Percentiles rank a stretch among this genome's conserved stretches.
Evolutionary conservation across 2,888 invertebrate genomes (phyloP).

Genomic region (Drosophila fungiperda): DNA sequence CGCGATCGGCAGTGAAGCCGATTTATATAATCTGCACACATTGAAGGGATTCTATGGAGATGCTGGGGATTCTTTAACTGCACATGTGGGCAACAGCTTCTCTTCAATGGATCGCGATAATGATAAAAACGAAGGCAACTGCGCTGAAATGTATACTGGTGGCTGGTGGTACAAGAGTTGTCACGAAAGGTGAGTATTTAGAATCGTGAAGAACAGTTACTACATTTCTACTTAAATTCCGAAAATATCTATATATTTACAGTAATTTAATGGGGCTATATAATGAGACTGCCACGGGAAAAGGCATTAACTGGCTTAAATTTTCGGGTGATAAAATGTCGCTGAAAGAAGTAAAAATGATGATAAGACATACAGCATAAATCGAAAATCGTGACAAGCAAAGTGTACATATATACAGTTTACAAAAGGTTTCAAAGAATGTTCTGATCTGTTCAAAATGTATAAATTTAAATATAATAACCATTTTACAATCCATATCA

Average conservation of each 20-base stretch:
- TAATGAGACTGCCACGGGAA: slow-evolving; percentile 86
- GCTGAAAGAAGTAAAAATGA: slow-evolving; percentile 87
- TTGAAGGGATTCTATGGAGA: slow-evolving; percentile 85
- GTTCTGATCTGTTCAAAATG: not conserved
- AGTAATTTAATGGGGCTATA: slow-evolving; percentile 90
- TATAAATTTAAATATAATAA: too few relatives aligned
- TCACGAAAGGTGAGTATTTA: slow-evolving; percentile 85
- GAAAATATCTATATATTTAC: slow-evolving; percentile 15
- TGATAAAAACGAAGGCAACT: slow-evolving; percentile 89
- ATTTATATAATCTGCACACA: slow-evolving; percentile 88
- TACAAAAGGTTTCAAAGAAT: not conserved
- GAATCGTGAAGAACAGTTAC: not conserved
- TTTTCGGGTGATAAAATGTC: slow-evolving; percentile 88
- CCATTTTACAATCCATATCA: not conserved
- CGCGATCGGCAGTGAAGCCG: slow-evolving; percentile 88
- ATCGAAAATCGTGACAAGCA: not conserved
- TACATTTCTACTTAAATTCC: not conserved
- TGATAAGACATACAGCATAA: slow-evolving; percentile 86
- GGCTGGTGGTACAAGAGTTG: slow-evolving; percentile 89
- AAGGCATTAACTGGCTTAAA: slow-evolving; percentile 90
- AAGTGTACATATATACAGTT: not conserved
- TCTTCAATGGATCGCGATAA: slow-evolving; percentile 89
- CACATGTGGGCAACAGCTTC: slow-evolving; percentile 89
- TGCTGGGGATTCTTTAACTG: slow-evolving; percentile 88
- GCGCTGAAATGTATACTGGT: slow-evolving; percentile 88